Conservation (phyloP, 2,113 vertebrate genomes). For the Ochotona curzoniae region DNA sequence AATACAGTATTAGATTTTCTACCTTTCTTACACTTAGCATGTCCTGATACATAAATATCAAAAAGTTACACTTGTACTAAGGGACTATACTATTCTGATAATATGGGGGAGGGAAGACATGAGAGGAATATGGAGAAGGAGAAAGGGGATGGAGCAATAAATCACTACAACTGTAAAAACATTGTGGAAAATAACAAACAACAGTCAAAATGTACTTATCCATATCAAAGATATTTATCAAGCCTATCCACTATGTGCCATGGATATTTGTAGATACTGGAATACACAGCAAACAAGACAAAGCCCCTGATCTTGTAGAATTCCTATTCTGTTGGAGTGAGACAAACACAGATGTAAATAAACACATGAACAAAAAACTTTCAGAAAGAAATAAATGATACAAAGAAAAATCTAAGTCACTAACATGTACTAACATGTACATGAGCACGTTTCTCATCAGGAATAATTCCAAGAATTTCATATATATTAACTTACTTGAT, state of each 20-base stretch:
- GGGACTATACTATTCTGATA: too few species aligned
- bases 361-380: neutral
- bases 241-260: neutral
- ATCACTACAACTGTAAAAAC: too few species aligned
- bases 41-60: too few species aligned
- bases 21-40: too few species aligned
- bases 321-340: neutral
- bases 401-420: neutral
- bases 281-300: neutral
- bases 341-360: neutral
- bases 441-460: neutral
- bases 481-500: neutral
- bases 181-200: too few species aligned
- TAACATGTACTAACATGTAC: neutral
- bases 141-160: too few species aligned
- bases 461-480: neutral
- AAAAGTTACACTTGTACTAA: too few species aligned
- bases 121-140: too few species aligned
- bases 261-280: neutral
- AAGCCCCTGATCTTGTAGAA: neutral
- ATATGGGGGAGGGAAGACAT: too few species aligned
- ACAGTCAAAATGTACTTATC: neutral
- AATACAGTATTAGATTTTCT: too few species aligned
- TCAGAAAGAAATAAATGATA: neutral
- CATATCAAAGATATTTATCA: neutral